phyloP scores from a whole-genome alignment of 2,888 invertebrate species.

The Thelaira solivaga region DNA sequence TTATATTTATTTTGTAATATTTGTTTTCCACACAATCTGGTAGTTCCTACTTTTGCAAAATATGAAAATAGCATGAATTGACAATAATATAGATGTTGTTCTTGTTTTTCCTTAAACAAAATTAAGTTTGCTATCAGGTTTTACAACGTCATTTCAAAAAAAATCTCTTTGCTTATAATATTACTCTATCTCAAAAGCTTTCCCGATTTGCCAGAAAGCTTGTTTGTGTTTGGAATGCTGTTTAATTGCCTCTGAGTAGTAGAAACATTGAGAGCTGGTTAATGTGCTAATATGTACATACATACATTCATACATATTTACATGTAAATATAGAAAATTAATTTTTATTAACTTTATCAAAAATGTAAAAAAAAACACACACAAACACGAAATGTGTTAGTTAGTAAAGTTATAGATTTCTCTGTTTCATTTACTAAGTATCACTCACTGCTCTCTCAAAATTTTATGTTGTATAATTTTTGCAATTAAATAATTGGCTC shows the following conservation, averaged over 20 bases:
- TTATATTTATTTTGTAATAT: too few relatives aligned
- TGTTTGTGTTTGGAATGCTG: background rate
- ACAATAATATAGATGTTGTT: conserved; percentile 22
- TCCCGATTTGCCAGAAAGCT: conserved; percentile 2
- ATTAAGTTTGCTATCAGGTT: background rate
- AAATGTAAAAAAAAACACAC: background rate
- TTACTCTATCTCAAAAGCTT: background rate
- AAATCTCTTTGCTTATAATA: background rate
- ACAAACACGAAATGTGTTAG: too few relatives aligned
- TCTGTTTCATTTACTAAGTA: background rate
- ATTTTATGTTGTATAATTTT: too few relatives aligned
- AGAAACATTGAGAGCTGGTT: background rate
- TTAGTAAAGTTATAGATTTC: background rate
- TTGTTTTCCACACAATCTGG: background rate
- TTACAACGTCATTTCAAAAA: conserved; percentile 2
- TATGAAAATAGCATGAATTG: conserved; percentile 57
- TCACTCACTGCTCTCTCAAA: background rate
- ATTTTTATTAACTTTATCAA: background rate
- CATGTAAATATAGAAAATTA: too few relatives aligned
- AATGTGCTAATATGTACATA: too few relatives aligned
- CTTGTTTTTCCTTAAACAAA: background rate
- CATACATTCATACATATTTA: too few relatives aligned
- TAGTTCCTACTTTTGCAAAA: background rate
- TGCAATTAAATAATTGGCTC: background rate
- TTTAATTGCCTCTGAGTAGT: background rate